These are phyloP conservation scores for Gymnorhina tibicen DNA, from an alignment of 2,113 vertebrate species.

Conservation along the genomic window DNA sequence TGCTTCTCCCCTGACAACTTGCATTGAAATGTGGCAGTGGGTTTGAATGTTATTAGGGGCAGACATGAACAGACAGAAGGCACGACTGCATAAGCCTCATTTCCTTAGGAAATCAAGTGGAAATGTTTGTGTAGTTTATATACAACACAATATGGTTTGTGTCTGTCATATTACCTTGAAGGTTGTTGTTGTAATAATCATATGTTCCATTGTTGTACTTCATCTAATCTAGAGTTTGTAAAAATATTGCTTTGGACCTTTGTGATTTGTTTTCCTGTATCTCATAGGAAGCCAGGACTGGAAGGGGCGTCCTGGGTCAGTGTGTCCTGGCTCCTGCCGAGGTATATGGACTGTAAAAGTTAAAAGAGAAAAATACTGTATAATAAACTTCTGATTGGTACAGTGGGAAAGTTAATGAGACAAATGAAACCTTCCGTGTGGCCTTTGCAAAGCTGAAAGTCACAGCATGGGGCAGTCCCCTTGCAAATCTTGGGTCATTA, in stretches of 20 bases:
- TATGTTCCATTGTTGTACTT: slow-evolving; percentile 22
- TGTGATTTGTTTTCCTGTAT: slow-evolving; percentile 40
- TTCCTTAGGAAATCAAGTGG: slow-evolving; percentile 51
- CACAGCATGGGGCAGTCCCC: slow-evolving; percentile 24
- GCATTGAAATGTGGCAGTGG: not conserved
- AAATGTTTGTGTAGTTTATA: slow-evolving; percentile 16
- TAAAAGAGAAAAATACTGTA: slow-evolving; percentile 52
- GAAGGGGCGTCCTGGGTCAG: slow-evolving; percentile 21
- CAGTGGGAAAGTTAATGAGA: slow-evolving; percentile 53
- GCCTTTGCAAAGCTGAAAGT: slow-evolving; percentile 19
- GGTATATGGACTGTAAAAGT: slow-evolving; percentile 63
- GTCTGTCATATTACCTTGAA: not conserved
- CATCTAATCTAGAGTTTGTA: slow-evolving; percentile 35
- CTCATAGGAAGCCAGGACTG: not conserved
- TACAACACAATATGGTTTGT: not conserved
- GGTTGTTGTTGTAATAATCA: not conserved
- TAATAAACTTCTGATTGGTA: slow-evolving; percentile 53
- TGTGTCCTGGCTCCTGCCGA: slow-evolving; percentile 14
- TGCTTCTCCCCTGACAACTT: slow-evolving; percentile 15
- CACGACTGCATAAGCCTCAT: slow-evolving; percentile 6
- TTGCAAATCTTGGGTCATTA: slow-evolving; percentile 59
- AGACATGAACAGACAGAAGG: not conserved
- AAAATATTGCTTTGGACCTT: slow-evolving; percentile 51
- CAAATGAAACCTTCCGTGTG: slow-evolving; percentile 61
- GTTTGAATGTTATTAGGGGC: not conserved